Percentiles rank a stretch among this genome's conserved stretches.
Evolutionary conservation across 2,888 invertebrate genomes (phyloP).

Genomic region (Baccha elongata): DNA sequence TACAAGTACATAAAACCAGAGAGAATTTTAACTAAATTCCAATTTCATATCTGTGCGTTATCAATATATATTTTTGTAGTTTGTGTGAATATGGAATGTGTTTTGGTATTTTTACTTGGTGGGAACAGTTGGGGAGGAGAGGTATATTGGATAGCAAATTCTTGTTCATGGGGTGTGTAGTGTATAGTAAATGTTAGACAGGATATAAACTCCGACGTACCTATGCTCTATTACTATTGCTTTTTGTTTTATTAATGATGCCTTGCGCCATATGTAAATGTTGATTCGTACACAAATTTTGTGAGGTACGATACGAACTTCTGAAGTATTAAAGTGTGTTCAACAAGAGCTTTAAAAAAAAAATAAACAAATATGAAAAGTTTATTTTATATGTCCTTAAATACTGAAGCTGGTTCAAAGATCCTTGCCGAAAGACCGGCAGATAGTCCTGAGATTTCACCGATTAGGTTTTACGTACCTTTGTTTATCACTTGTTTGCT

Average conservation of each 20-base stretch:
- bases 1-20: constrained; percentile 7
- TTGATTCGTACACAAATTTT: constrained; percentile 67
- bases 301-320: constrained; percentile 13
- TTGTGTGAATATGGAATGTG: constrained; percentile 1
- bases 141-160: no score
- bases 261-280: constrained; percentile 62
- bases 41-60: constrained; percentile 70
- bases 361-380: background rate
- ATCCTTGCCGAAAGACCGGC: no score
- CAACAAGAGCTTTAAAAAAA: background rate
- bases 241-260: constrained; percentile 71
- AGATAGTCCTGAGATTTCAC: no score
- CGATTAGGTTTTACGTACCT: no score
- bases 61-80: constrained; percentile 54
- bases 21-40: constrained; percentile 67
- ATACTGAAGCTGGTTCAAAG: no score
- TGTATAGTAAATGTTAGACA: constrained; percentile 42
- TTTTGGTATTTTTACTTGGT: background rate
- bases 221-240: constrained; percentile 57
- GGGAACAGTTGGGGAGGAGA: background rate
- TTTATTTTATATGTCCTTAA: no score
- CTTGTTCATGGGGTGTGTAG: no score
- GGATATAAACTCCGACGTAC: constrained; percentile 51
- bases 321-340: constrained; percentile 5
- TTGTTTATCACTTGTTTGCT: no score